Evolutionary conservation across 2,113 vertebrate species (phyloP), one percentile per base, ranked within the genome.

Genomic region (Abramis brama): DNA sequence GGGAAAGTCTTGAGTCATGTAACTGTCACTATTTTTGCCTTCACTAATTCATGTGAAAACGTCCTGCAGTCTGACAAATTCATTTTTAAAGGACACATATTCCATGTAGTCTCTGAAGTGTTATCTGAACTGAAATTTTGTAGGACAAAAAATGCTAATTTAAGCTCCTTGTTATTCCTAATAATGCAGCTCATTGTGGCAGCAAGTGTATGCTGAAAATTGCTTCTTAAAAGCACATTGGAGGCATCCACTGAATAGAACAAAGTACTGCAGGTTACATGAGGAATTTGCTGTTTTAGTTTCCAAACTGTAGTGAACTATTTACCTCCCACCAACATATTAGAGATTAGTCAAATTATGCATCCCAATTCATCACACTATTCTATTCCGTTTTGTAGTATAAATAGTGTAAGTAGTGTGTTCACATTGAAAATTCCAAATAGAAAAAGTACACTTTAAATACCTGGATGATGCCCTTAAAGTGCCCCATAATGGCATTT

Each of bases 221-320:
- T 74, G 43, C 23, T 74, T 47, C 23, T 74, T 47, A 74, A 25
- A 13, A 1, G 19, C 27, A 78, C 17, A 57, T 12, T 57, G 50
- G 11, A 36, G 50, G 27, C 47, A 55, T 55, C 50, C 19, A 33
- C 10, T 57, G 19, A 78, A 78, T 15, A 57, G 30, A 23, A n/a
- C 76, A 33, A 36, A 17, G 19, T 78, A 23, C 30, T 4, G 39
- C 23, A 47, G 71, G 71, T 13, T 74, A 7, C 6, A 4, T 78
- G 27, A 78, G 17, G 50, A 19, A 78, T 78, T 60, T 60, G 33
- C 11, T 60, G 36, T 79, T 79, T 79, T 25, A 36, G 21, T 59
- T 30, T 79, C 55, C 21, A 43, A 39, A 71, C 43, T 55, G 76
- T 60, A 23, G 10, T 12, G 25, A 76, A 12, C 45, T 15, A 13